Base-by-base conservation (phyloP, 2,888 invertebrate species). In the Trissoscelio sp. region DNA sequence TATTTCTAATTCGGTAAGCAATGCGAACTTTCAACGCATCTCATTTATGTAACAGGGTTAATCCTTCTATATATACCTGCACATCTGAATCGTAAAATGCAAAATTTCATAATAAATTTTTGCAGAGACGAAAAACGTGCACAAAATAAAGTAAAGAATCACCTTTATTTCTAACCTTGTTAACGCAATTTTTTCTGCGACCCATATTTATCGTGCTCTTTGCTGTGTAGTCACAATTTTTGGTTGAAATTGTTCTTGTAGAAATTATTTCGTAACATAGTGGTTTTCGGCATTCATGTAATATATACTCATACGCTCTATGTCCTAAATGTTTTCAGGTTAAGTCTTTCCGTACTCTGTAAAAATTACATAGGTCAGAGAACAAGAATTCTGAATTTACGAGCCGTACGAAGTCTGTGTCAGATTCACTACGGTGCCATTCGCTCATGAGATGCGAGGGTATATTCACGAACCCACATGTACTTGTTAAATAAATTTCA, bases 401-500 rank as follows among this genome's bases (percentile, higher is more conserved):
- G 51, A 79, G 72, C 66, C 39, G 66, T 66, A 64, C 58, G 31
- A 79, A 79, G 72, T 53, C 60, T 22, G 72, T 53, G 81, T 75
- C 67, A 53, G 77, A 81, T 67, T 81, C 77, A 70, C 72, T 44
- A 48, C 75, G 75, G 53, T 81, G 75, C 80, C 75, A 75, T 81
- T 81, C 51, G 80, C 70, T 64, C 64, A 69, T 79, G 66, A 73
- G 72, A 79, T 73, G 79, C 72, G 57, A 66, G 66, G 66, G 51
- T 79, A 73, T 60, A 78, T 70, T 78, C 70, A 64, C 79, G 60
- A 67, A 73, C 79, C 73, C 79, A 79, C 79, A 70, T 75, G 57
- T 66, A 75, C 80, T 80, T 80, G 74, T 77, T 66, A 72, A 77
- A 75, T 72, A 72, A 75, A 81, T 81, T 81, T 81, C 64, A 81